Conservation (phyloP, 64 coral and sea anemone genomes). For the Catalaphyllia jardinei region DNA sequence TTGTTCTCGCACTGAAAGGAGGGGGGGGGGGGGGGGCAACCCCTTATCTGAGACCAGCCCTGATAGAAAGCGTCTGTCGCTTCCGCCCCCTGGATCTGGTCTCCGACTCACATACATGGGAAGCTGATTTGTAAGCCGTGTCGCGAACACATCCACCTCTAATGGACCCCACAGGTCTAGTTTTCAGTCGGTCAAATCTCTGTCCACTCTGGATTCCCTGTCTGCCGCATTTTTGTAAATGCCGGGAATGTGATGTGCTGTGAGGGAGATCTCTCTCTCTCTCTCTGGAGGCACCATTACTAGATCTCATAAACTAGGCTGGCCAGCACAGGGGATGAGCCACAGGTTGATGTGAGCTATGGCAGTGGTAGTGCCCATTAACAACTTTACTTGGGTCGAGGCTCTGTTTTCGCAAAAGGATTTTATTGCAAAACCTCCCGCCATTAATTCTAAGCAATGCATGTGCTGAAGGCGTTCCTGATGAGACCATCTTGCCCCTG, state of each 20-base stretch:
- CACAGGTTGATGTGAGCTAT: slow-evolving; percentile 39
- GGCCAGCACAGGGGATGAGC: slow-evolving; percentile 36
- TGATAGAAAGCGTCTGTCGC: slow-evolving; percentile 50
- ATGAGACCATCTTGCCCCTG: slow-evolving; percentile 31
- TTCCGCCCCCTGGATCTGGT: slow-evolving; percentile 38
- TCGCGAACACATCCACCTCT: slow-evolving; percentile 33
- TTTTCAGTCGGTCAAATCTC: slow-evolving; percentile 36
- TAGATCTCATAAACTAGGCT: slow-evolving; percentile 53
- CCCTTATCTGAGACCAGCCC: slow-evolving; percentile 32
- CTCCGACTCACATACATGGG: too few relatives aligned
- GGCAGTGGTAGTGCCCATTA: slow-evolving; percentile 53
- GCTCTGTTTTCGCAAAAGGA: slow-evolving; percentile 35
- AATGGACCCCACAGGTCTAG: neutral
- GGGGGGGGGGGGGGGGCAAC: too few relatives aligned
- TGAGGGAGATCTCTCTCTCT: neutral
- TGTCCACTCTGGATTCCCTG: slow-evolving; percentile 15
- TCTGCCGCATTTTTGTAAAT: slow-evolving; percentile 29
- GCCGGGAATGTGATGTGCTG: slow-evolving; percentile 31
- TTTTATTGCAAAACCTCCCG: slow-evolving; percentile 43
- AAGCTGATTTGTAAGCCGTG: neutral
- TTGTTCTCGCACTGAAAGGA: too few relatives aligned
- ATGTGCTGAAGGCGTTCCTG: neutral
- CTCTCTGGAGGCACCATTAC: slow-evolving; percentile 49
- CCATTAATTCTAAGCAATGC: slow-evolving; percentile 51
- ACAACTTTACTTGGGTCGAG: neutral